These are phyloP conservation scores for Vesta saturnalis DNA, from an alignment of 2,888 invertebrate species.

Conservation along the genomic window DNA sequence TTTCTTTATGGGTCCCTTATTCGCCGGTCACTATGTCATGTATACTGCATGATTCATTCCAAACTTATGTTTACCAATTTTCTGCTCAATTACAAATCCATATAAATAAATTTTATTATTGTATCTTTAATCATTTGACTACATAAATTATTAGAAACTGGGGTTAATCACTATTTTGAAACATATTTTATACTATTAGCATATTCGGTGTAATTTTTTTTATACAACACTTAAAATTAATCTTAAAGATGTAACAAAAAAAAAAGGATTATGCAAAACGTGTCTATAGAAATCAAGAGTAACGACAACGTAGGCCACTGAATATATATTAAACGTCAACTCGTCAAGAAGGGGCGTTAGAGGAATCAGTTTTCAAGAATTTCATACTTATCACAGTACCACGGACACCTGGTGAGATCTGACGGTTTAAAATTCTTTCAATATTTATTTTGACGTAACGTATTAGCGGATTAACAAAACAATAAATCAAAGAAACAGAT, in stretches of 20 bases:
- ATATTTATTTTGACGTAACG: slow-evolving; percentile 38
- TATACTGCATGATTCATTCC: too few relatives aligned
- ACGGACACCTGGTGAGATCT: slow-evolving; percentile 34
- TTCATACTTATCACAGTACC: slow-evolving; percentile 28
- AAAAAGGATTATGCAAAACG: slow-evolving; percentile 14
- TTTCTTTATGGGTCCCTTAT: too few relatives aligned
- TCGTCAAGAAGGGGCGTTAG: slow-evolving; percentile 37
- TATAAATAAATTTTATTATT: too few relatives aligned
- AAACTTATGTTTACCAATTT: too few relatives aligned
- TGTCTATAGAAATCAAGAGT: slow-evolving; percentile 28
- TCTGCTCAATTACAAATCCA: too few relatives aligned
- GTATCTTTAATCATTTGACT: too few relatives aligned
- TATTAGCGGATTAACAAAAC: slow-evolving; percentile 36
- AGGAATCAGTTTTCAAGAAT: slow-evolving; percentile 32
- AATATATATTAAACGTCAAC: slow-evolving; percentile 35
- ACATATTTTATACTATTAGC: too few relatives aligned
- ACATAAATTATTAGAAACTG: too few relatives aligned
- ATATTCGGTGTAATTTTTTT: too few relatives aligned
- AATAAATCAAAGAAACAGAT: slow-evolving; percentile 21
- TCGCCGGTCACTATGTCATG: too few relatives aligned
- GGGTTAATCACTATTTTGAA: too few relatives aligned
- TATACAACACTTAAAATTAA: background rate
- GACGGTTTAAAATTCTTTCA: slow-evolving; percentile 36
- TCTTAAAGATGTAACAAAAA: background rate
- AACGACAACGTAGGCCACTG: slow-evolving; percentile 32